phyloP scores from a whole-genome alignment of 2,797 vertebrate genomes.

The Bradypodion ventrale region DNA sequence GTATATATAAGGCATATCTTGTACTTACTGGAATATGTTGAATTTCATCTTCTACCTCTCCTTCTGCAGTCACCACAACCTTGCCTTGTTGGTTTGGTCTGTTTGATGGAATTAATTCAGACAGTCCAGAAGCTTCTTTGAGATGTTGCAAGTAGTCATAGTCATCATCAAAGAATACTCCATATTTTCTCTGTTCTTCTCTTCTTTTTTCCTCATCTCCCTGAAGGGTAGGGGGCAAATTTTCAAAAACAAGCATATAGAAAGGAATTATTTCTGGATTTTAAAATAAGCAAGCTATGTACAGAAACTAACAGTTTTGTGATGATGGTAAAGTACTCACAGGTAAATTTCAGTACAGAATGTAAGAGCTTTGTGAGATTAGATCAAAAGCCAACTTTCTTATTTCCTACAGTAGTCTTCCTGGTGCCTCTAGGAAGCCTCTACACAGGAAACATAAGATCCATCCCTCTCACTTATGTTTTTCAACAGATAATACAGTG shows the following conservation, averaged over 20 bases:
- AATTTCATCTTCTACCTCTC: conserved; percentile 65
- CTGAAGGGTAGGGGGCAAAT: conserved; percentile 45
- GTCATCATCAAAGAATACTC: conserved; percentile 95
- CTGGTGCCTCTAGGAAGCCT: not conserved
- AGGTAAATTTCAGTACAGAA: not conserved
- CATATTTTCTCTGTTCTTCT: conserved; percentile 88
- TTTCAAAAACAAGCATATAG: not conserved
- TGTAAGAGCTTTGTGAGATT: not conserved
- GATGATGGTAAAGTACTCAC: not conserved
- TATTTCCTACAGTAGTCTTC: not conserved
- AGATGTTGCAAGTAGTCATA: conserved; percentile 98
- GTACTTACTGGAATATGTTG: conserved; percentile 76
- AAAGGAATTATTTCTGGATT: not conserved
- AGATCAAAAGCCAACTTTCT: not conserved
- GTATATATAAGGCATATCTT: not conserved
- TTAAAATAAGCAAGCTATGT: not conserved
- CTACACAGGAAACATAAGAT: not conserved
- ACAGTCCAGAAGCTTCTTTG: conserved; percentile 77
- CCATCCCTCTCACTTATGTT: no score
- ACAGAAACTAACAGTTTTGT: not conserved
- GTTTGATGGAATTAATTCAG: conserved; percentile 82
- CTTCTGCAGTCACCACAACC: conserved; percentile 61
- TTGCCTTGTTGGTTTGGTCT: conserved; percentile 20
- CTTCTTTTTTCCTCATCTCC: conserved; percentile 81
- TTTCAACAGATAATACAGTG: no score